Percentiles rank a stretch among this genome's conserved stretches.
Conservation (phyloP, 2,797 vertebrate species). For the Sebastes reedi region DNA sequence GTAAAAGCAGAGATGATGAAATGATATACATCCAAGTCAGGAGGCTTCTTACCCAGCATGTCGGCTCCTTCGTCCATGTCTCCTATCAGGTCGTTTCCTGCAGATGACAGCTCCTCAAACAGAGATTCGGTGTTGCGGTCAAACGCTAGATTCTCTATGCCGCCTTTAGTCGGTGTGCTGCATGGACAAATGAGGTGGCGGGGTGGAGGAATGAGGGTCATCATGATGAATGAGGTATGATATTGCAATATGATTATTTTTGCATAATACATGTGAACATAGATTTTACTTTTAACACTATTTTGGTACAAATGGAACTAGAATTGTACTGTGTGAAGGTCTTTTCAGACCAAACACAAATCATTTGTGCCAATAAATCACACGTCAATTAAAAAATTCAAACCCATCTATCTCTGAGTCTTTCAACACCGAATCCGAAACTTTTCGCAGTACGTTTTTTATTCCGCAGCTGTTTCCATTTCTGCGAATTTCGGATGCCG, state of each 20-base stretch:
- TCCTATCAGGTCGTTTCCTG: conserved; percentile 93
- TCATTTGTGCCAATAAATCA: too few relatives aligned
- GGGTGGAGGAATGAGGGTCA: neutral
- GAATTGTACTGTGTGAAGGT: neutral
- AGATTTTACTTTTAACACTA: neutral
- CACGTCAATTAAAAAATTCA: too few relatives aligned
- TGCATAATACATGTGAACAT: neutral
- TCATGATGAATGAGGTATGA: neutral
- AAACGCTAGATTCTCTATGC: conserved; percentile 92
- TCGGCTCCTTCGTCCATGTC: conserved; percentile 98
- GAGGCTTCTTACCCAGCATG: conserved; percentile 88
- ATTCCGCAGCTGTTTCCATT: too few relatives aligned
- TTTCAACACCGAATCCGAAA: too few relatives aligned
- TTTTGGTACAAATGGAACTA: neutral
- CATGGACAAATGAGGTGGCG: neutral
- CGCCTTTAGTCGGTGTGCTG: conserved; percentile 93
- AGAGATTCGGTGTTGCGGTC: conserved; percentile 97
- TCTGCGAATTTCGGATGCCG: too few relatives aligned
- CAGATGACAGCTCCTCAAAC: conserved; percentile 97
- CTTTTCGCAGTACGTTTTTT: too few relatives aligned
- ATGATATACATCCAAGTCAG: fast-evolving
- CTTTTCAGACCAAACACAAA: too few relatives aligned
- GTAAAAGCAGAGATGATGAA: neutral
- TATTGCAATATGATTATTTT: neutral
- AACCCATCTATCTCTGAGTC: too few relatives aligned